Conservation (phyloP, 1,140 invertebrate species). For the Nebria ingens region DNA sequence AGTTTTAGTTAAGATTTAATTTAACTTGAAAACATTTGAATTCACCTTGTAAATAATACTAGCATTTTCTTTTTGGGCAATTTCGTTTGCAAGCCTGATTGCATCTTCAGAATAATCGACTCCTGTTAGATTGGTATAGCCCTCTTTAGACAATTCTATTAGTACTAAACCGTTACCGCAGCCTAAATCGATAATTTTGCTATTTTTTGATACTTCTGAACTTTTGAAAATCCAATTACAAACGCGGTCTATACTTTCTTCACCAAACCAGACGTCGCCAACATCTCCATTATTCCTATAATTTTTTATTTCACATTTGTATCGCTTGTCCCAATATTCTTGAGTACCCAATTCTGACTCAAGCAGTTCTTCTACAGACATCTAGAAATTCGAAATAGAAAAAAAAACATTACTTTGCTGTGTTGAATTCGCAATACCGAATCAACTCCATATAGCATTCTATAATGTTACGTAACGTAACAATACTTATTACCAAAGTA, state of each 20-base stretch:
- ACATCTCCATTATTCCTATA: conserved; percentile 75
- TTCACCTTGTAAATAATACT: conserved; percentile 45
- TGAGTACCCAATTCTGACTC: conserved; percentile 69
- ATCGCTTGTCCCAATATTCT: conserved; percentile 76
- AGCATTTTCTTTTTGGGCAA: conserved; percentile 45
- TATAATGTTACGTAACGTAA: no score
- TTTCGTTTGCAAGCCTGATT: conserved; percentile 57
- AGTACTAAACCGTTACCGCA: conserved; percentile 87
- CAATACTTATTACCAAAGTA: no score
- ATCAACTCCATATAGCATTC: no score
- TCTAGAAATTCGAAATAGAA: no score
- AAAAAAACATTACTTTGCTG: no score
- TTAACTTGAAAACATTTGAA: not conserved
- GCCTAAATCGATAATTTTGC: conserved; percentile 57
- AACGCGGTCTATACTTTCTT: conserved; percentile 63
- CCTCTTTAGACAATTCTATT: conserved; percentile 61
- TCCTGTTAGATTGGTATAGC: conserved; percentile 63
- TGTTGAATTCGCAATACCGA: no score
- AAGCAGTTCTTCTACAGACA: conserved; percentile 43
- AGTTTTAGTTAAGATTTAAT: no score
- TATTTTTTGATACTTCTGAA: conserved; percentile 30
- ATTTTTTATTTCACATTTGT: conserved; percentile 69
- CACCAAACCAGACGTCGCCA: conserved; percentile 91
- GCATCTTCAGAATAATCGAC: conserved; percentile 78
- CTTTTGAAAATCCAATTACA: conserved; percentile 51